Conservation (phyloP, 2,888 invertebrate genomes). For the Polyploca ridens region DNA sequence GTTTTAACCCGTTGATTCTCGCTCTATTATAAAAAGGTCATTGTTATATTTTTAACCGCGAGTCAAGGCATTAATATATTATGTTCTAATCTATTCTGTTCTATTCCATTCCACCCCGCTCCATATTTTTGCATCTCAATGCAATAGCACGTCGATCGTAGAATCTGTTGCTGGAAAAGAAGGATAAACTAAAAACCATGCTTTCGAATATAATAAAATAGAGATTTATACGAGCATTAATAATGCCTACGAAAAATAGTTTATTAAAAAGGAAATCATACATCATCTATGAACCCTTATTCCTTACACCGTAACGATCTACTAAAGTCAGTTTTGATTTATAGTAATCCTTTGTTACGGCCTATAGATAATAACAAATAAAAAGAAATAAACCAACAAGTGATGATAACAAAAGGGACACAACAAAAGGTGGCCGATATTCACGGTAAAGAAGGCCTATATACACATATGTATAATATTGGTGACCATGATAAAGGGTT, state of each 20-base stretch:
- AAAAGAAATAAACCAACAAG: conserved; percentile 43
- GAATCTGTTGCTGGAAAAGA: no score
- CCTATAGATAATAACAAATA: conserved; percentile 32
- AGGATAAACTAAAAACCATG: no score
- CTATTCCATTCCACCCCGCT: no score
- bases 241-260: neutral
- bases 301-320: conserved; percentile 17
- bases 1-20: no score
- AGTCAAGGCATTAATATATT: no score
- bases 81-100: no score
- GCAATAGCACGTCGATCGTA: no score
- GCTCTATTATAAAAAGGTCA: no score
- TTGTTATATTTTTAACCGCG: no score
- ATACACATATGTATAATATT: neutral
- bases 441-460: conserved; percentile 17
- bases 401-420: conserved; percentile 37
- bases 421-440: conserved; percentile 55
- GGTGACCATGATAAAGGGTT: conserved; percentile 2
- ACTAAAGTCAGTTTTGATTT: conserved; percentile 13
- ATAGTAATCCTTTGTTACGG: conserved; percentile 10
- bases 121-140: no score
- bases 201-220: no score
- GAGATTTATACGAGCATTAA: neutral
- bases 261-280: neutral
- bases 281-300: conserved; percentile 1